phyloP scores from a whole-genome alignment of 2,797 vertebrate species.

The Phrynocephalus forsythii region DNA sequence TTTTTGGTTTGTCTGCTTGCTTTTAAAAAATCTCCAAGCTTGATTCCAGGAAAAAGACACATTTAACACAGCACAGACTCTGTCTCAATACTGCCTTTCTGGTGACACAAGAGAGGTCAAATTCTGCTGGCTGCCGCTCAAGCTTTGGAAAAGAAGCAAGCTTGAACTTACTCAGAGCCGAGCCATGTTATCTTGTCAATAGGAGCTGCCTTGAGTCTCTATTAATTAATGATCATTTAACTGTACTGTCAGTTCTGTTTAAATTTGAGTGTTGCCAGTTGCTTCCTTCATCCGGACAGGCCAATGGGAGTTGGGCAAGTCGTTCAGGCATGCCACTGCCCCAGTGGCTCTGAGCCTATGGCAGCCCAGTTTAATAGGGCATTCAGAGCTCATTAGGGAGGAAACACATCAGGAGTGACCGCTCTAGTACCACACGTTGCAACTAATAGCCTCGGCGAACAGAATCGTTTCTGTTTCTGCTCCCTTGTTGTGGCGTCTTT shows the following conservation, averaged over 20 bases:
- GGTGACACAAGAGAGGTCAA: slow-evolving; percentile 50
- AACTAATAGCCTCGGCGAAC: slow-evolving; percentile 84
- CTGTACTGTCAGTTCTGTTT: slow-evolving; percentile 90
- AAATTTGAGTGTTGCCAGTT: slow-evolving; percentile 88
- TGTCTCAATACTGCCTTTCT: slow-evolving; percentile 23
- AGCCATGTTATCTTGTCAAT: slow-evolving; percentile 81
- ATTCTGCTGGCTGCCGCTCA: slow-evolving; percentile 41
- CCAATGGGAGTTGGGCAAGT: slow-evolving; percentile 82
- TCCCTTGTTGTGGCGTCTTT: slow-evolving; percentile 88
- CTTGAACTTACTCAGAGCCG: slow-evolving; percentile 63
- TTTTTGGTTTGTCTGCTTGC: not conserved
- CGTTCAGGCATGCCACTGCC: slow-evolving; percentile 85
- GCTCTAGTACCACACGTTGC: slow-evolving; percentile 92
- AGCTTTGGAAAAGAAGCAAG: slow-evolving; percentile 73
- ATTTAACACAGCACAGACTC: slow-evolving; percentile 4
- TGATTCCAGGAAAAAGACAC: not conserved
- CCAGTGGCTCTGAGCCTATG: slow-evolving; percentile 82
- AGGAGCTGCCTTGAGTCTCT: slow-evolving; percentile 85
- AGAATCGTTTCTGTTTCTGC: slow-evolving; percentile 88
- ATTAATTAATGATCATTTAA: slow-evolving; percentile 98
- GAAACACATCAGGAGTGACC: slow-evolving; percentile 82
- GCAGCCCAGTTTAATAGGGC: slow-evolving; percentile 91
- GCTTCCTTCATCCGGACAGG: slow-evolving; percentile 72
- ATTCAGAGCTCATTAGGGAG: slow-evolving; percentile 88
- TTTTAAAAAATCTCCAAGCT: not conserved